A percentile compares a stretch with the other conserved stretches of the same genome.
Conservation (phyloP, 2,113 vertebrate species). For the Larimichthys polyactis region DNA sequence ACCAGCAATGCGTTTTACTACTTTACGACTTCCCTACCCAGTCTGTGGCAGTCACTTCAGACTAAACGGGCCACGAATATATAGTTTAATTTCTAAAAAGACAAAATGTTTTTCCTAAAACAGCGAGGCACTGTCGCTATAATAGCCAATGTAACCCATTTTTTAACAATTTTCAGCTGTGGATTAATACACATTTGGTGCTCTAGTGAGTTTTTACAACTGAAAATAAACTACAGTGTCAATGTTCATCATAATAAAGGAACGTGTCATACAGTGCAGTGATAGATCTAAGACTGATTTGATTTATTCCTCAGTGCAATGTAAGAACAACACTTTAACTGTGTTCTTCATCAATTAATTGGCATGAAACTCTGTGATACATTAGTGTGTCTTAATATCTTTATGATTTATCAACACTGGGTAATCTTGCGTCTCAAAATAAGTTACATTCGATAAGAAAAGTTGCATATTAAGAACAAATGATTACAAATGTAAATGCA, state of each 20-base stretch:
- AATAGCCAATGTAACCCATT: not conserved
- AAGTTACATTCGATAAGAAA: slow-evolving; percentile 10
- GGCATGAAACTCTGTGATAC: not conserved
- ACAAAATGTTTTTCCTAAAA: not conserved
- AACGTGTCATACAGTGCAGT: not conserved
- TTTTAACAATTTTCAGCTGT: slow-evolving; percentile 1
- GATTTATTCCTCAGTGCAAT: too few species aligned
- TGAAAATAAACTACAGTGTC: not conserved
- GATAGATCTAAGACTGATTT: too few species aligned
- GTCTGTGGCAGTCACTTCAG: not conserved
- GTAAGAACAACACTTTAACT: not conserved
- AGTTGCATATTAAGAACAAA: not conserved
- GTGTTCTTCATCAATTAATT: slow-evolving; percentile 8
- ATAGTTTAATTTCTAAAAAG: not conserved
- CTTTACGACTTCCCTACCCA: not conserved
- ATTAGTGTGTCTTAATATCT: not conserved
- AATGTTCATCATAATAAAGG: not conserved
- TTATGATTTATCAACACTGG: not conserved
- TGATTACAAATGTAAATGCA: not conserved
- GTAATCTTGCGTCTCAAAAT: slow-evolving; percentile 10
- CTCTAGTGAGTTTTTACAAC: not conserved
- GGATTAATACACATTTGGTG: not conserved
- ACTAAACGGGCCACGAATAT: not conserved
- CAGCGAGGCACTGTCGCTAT: not conserved
- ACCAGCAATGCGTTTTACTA: not conserved